Evolutionary conservation across 2,113 vertebrate species (phyloP).

Genomic region (Melanostigma gelatinosum): DNA sequence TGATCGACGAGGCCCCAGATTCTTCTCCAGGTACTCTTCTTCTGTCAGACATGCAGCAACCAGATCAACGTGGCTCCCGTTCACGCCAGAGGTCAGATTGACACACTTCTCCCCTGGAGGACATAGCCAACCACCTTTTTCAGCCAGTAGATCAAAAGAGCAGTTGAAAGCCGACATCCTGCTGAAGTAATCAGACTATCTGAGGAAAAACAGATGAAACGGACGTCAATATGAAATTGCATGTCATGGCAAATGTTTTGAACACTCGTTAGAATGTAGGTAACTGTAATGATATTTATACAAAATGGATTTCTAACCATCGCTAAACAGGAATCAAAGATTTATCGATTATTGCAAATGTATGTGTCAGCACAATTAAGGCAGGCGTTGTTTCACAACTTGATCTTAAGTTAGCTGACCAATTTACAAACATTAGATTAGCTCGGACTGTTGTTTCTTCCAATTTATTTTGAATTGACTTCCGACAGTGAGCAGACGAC

Average conservation of each 20-base stretch:
- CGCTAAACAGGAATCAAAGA: constrained; percentile 2
- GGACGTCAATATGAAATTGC: not conserved
- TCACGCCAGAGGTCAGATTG: constrained; percentile 74
- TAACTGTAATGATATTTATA: not conserved
- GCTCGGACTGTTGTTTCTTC: constrained; percentile 9
- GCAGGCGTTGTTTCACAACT: not conserved
- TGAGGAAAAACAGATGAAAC: not conserved
- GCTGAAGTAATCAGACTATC: not conserved
- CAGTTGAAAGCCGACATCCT: constrained; percentile 78
- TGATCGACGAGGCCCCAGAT: constrained; percentile 87
- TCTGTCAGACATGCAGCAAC: constrained; percentile 85
- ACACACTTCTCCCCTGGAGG: constrained; percentile 50
- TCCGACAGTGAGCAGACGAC: constrained; percentile 16
- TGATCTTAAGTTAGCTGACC: constrained; percentile 1
- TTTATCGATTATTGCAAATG: not conserved
- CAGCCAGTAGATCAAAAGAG: constrained; percentile 55
- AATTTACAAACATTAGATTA: constrained; percentile 22
- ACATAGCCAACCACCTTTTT: constrained; percentile 30
- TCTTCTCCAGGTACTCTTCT: constrained; percentile 85
- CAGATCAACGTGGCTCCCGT: constrained; percentile 46
- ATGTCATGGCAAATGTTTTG: not conserved
- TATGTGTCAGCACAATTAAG: not conserved
- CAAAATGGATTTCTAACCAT: not conserved
- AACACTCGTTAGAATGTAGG: not conserved
- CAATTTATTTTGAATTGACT: constrained; percentile 14